Percentiles rank a stretch among this genome's conserved stretches.
phyloP scores from a whole-genome alignment of 2,888 invertebrate genomes.

The Ophion ellenae region DNA sequence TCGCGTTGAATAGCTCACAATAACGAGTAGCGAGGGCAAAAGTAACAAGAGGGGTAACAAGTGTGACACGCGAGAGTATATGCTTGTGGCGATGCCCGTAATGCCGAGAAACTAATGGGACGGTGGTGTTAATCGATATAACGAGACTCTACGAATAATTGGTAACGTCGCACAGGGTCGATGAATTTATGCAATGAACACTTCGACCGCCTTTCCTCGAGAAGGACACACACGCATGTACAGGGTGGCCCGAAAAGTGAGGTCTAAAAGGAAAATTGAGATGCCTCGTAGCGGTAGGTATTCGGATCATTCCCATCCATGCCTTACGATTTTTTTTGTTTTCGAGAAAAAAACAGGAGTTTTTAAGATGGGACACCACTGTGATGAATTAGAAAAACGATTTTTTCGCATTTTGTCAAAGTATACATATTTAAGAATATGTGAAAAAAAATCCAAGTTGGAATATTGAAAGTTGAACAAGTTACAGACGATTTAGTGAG shows the following conservation, averaged over 20 bases:
- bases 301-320: too few species aligned
- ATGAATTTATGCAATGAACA: slow-evolving; percentile 65
- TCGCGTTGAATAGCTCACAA: not conserved
- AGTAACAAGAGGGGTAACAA: not conserved
- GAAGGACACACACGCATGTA: slow-evolving; percentile 1
- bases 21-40: not conserved
- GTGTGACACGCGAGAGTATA: not conserved
- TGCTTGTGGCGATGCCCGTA: not conserved
- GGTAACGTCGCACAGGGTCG: slow-evolving; percentile 41
- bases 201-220: slow-evolving; percentile 50
- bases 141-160: slow-evolving; percentile 40
- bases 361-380: too few species aligned
- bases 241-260: not conserved
- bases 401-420: too few species aligned
- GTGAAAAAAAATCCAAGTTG: too few species aligned
- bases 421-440: too few species aligned
- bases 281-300: too few species aligned
- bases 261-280: too few species aligned
- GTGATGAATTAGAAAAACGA: too few species aligned
- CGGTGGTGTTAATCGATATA: slow-evolving; percentile 26
- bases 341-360: too few species aligned
- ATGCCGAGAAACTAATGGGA: slow-evolving; percentile 30
- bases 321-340: too few species aligned
- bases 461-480: too few species aligned
- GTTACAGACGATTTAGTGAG: too few species aligned